Base-by-base conservation (phyloP, 2,797 vertebrate genomes). In the Cyprinella venusta region DNA sequence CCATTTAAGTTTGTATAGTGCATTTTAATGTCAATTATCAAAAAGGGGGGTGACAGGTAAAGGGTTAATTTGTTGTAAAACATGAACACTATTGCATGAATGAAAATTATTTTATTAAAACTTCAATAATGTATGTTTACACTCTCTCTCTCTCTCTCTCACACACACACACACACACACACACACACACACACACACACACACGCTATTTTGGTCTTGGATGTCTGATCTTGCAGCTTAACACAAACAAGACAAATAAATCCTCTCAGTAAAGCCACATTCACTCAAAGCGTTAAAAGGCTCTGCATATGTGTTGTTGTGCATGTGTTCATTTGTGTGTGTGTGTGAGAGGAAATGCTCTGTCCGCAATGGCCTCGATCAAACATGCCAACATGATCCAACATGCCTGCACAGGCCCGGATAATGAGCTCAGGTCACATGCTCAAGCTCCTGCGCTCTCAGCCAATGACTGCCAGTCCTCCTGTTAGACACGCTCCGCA, bases 341-440 rank as follows among this genome's bases (percentile, higher is more conserved):
- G 56, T 71, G 33, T 77, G 19, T 54, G 56, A 61, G 56, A n/a
- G 45, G n/a, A 38, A 45, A 71, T 18, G 12, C 33, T 24, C 16
- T 64, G 79, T 76, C 72, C 81, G 69, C 21, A 54, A 21, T 79
- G 80, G 67, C 52, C 75, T 84, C 80, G 83, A 76, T 83, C 82
- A 40, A 84, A 87, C 91, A 89, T 84, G 90, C 72, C 89, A 36
- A 36, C 36, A 36, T 36, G 83, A 76, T 83, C 82, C 36, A 84
- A 87, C 91, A 89, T 84, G 90, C 72, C 89, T 56, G 81, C 19
- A 81, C 91, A 89, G n/a, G 91, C 83, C 88, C 85, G 45, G 64
- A 82, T 84, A 84, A 86, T 87, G 56, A 80, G 79, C 77, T 26
- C 54, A 38, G 24, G 40, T 82, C 86, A 88, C 82, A 82, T 82